A percentile compares a stretch with the other conserved stretches of the same genome.
Evolutionary conservation across 2,113 vertebrate genomes (phyloP).

Genomic region (Brachyistius frenatus): DNA sequence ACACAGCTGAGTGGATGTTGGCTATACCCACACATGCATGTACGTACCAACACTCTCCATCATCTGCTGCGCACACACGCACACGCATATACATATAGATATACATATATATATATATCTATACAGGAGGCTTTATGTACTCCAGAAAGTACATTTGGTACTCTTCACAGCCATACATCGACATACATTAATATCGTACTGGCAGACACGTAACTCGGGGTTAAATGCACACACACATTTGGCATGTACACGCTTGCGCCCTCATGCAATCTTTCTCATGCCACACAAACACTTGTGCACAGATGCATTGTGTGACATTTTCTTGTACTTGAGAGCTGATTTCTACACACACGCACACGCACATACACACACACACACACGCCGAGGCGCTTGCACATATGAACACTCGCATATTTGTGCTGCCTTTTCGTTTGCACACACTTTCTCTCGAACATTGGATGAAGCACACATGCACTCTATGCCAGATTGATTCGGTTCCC

Average conservation of each 20-base stretch:
- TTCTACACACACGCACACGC: neutral
- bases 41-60: neutral
- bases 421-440: neutral
- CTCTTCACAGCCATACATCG: slow-evolving; percentile 28
- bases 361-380: slow-evolving; percentile 2
- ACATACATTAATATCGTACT: slow-evolving; percentile 15
- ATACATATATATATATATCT: no score
- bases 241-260: slow-evolving; percentile 18
- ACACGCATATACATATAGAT: no score
- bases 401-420: no score
- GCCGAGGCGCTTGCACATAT: no score
- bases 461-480: slow-evolving; percentile 11
- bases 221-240: slow-evolving; percentile 31
- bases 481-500: slow-evolving; percentile 66
- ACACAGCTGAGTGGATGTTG: slow-evolving; percentile 4
- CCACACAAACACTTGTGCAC: neutral
- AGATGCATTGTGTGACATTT: neutral
- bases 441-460: slow-evolving; percentile 34
- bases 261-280: slow-evolving; percentile 8
- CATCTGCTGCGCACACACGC: no score
- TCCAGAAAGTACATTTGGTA: slow-evolving; percentile 6
- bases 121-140: no score
- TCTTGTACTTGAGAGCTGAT: neutral
- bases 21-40: neutral
- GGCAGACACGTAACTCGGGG: slow-evolving; percentile 10